phyloP scores from a whole-genome alignment of 2,888 invertebrate genomes.

The Amaurobius ferox region DNA sequence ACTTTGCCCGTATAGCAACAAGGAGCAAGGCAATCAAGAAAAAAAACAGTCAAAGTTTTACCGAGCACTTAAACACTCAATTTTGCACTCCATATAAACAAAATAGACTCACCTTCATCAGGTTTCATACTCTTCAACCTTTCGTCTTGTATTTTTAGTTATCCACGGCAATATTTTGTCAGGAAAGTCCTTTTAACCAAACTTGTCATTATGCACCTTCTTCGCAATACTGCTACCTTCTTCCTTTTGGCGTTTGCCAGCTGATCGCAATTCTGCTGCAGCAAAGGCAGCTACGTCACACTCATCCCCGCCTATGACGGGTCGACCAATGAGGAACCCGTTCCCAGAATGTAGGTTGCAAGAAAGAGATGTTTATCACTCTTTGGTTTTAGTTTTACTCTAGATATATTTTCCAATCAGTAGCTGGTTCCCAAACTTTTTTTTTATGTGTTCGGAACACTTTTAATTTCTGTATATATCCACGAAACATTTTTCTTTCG shows the following conservation, averaged over 20 bases:
- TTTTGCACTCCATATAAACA: neutral
- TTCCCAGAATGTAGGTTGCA: constrained; percentile 31
- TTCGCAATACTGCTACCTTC: constrained; percentile 3
- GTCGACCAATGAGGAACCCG: constrained; percentile 29
- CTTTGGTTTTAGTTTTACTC: neutral
- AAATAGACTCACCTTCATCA: constrained; percentile 39
- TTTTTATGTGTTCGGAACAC: too few relatives aligned
- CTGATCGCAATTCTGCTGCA: constrained; percentile 63
- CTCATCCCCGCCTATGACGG: constrained; percentile 17
- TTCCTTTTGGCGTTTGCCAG: constrained; percentile 30
- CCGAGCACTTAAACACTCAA: neutral
- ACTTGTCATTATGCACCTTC: constrained; percentile 9
- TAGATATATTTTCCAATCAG: too few relatives aligned
- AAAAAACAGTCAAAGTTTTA: neutral
- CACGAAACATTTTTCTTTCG: too few relatives aligned
- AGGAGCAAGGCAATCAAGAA: neutral
- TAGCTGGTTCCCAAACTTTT: too few relatives aligned
- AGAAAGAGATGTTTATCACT: constrained; percentile 57
- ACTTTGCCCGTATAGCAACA: neutral
- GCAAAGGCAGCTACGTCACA: constrained; percentile 50
- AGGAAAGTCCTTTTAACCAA: neutral
- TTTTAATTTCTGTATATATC: too few relatives aligned
- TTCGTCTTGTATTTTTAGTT: constrained; percentile 12
- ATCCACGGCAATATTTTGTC: constrained; percentile 21
- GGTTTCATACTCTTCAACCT: constrained; percentile 46